Evolutionary conservation across 1,140 invertebrate species (phyloP).

Genomic region (Caerostris extrusa): DNA sequence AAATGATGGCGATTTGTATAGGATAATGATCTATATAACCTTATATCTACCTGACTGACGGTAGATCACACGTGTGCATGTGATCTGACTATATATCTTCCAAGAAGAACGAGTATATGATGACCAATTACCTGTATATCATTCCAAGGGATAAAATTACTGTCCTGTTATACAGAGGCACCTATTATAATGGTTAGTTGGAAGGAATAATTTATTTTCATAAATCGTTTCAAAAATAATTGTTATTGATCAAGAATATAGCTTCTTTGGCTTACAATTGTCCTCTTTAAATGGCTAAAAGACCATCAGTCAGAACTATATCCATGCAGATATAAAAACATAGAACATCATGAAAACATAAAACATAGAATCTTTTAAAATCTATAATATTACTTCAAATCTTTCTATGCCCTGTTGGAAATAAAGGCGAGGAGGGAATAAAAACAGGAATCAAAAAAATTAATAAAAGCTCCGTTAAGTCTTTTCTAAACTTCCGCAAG

Average conservation of each 20-base stretch:
- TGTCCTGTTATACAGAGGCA: too few relatives aligned
- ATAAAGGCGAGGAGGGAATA: too few relatives aligned
- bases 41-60: too few relatives aligned
- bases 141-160: too few relatives aligned
- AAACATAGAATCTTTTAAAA: slow-evolving; percentile 57
- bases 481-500: slow-evolving; percentile 41
- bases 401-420: neutral
- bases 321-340: neutral
- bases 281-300: neutral
- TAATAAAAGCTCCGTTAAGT: neutral
- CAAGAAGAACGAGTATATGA: too few relatives aligned
- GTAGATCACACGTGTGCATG: too few relatives aligned
- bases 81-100: too few relatives aligned
- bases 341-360: slow-evolving; percentile 30
- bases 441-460: neutral
- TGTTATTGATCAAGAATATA: neutral
- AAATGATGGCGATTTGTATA: too few relatives aligned
- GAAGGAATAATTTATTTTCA: neutral
- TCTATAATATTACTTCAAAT: neutral
- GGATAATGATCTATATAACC: too few relatives aligned
- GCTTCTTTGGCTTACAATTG: neutral
- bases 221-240: neutral
- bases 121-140: too few relatives aligned
- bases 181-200: too few relatives aligned
- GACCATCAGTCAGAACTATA: neutral